phyloP scores from a whole-genome alignment of 2,888 invertebrate genomes.

The Agrochola litura region DNA sequence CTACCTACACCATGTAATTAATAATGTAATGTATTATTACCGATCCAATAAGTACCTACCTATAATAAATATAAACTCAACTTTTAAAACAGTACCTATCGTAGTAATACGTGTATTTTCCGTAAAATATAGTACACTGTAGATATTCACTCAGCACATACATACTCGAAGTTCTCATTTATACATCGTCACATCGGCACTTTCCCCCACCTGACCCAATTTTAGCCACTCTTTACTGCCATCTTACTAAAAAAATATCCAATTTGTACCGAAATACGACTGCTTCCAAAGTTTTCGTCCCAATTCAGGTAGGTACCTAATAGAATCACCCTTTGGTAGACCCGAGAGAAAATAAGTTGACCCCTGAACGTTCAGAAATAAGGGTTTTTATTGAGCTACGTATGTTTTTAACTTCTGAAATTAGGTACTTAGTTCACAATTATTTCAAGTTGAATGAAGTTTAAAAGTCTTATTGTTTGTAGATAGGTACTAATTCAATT shows the following conservation, averaged over 20 bases:
- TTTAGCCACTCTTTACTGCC: background rate
- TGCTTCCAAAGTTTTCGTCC: constrained; percentile 44
- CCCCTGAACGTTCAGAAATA: constrained; percentile 28
- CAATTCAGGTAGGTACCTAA: constrained; percentile 43
- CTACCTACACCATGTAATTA: too few species aligned
- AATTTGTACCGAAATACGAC: constrained; percentile 53
- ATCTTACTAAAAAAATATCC: constrained; percentile 47
- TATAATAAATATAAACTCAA: background rate
- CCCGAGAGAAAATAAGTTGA: constrained; percentile 43
- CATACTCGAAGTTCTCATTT: too few species aligned
- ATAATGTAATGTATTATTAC: background rate
- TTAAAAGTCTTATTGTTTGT: background rate
- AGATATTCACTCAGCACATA: background rate
- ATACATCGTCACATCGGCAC: background rate
- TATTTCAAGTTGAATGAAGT: constrained; percentile 20
- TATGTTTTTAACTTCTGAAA: constrained; percentile 24
- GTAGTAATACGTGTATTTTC: background rate
- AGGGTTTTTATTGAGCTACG: constrained; percentile 20
- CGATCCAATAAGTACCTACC: background rate
- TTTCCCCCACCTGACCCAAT: constrained; percentile 15
- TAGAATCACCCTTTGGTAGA: constrained; percentile 40
- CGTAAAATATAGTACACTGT: background rate
- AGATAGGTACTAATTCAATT: too few species aligned
- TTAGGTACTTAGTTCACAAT: constrained; percentile 18
- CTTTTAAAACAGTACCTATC: background rate